A percentile compares a stretch with the other conserved stretches of the same genome.
Conservation (phyloP, 2,888 invertebrate species). For the Tuberolachnus salignus region DNA sequence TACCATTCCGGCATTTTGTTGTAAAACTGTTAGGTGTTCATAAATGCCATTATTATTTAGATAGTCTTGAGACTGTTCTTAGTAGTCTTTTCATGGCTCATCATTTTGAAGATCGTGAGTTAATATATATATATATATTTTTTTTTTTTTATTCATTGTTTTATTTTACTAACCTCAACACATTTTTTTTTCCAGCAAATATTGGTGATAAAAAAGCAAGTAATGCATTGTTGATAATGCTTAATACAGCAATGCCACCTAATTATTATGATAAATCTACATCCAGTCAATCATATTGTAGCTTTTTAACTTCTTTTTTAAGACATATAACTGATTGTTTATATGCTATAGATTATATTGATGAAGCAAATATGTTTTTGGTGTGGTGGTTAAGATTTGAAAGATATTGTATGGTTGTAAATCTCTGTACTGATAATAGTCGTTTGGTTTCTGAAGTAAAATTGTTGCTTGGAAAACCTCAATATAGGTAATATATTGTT, state of each 20-base stretch:
- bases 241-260: constrained; percentile 45
- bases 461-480: constrained; percentile 36
- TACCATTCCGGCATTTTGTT: constrained; percentile 58
- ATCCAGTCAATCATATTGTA: constrained; percentile 44
- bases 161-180: not conserved
- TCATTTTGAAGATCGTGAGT: constrained; percentile 51
- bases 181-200: constrained; percentile 15
- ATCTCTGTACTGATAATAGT: constrained; percentile 41
- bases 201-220: constrained; percentile 38
- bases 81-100: constrained; percentile 50
- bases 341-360: constrained; percentile 38
- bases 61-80: constrained; percentile 58
- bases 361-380: constrained; percentile 62
- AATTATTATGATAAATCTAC: constrained; percentile 43
- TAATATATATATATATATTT: not conserved
- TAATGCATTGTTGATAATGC: constrained; percentile 39
- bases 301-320: constrained; percentile 40
- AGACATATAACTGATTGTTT: constrained; percentile 53
- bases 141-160: not conserved
- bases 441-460: constrained; percentile 44
- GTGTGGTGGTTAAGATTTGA: constrained; percentile 72
- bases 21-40: constrained; percentile 56
- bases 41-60: constrained; percentile 58
- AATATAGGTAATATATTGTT: constrained; percentile 37
- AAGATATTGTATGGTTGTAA: constrained; percentile 63